A percentile compares a stretch with the other conserved stretches of the same genome.
Conservation (phyloP, 2,888 invertebrate species). For the Caprella mutica region DNA sequence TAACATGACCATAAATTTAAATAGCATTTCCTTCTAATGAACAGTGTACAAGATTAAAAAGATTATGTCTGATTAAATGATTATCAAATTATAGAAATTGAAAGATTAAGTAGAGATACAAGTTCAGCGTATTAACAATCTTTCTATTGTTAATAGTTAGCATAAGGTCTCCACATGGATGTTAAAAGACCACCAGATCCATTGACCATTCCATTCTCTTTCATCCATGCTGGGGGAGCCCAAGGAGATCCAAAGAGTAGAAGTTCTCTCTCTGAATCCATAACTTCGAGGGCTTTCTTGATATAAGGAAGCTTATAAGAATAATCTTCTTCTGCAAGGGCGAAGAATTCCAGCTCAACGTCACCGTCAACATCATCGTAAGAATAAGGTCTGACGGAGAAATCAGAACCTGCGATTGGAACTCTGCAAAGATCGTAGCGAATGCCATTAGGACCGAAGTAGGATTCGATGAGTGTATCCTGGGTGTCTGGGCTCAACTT, state of each 20-base stretch:
- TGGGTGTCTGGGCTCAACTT: constrained; percentile 1
- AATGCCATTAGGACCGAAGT: constrained; percentile 56
- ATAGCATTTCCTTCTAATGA: too few species aligned
- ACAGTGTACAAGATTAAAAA: too few species aligned
- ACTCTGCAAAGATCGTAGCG: constrained; percentile 67
- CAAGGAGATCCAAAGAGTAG: constrained; percentile 46
- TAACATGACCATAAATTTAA: too few species aligned
- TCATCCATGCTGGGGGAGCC: constrained; percentile 50
- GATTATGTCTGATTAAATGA: too few species aligned
- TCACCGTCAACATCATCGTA: constrained; percentile 50
- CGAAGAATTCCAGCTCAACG: constrained; percentile 50
- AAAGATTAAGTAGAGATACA: too few species aligned
- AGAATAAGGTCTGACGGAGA: constrained; percentile 59
- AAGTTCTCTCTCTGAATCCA: constrained; percentile 37
- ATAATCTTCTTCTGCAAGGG: constrained; percentile 55
- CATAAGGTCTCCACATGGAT: constrained; percentile 62
- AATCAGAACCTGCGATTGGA: constrained; percentile 76
- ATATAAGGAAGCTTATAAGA: constrained; percentile 40
- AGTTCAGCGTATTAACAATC: too few species aligned
- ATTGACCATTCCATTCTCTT: constrained; percentile 43
- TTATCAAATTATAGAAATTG: too few species aligned
- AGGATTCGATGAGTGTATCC: constrained; percentile 38
- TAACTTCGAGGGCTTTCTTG: constrained; percentile 25
- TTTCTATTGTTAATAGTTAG: too few species aligned
- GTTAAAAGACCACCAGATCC: constrained; percentile 43